Conservation (phyloP, 2,888 invertebrate genomes). For the Sarcophaga rosellei region DNA sequence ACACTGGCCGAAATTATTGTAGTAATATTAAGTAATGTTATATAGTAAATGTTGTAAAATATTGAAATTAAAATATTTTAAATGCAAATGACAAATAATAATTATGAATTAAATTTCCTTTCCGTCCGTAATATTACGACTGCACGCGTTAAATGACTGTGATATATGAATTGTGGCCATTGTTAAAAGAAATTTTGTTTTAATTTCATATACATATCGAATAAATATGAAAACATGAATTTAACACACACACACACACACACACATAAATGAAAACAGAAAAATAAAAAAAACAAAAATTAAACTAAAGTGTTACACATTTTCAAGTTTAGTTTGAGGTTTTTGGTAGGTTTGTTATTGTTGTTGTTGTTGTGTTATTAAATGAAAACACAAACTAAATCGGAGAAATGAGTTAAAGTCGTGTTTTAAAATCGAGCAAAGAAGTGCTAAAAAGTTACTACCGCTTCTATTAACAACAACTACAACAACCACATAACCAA, state of each 20-base stretch:
- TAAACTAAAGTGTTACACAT: slow-evolving; percentile 58
- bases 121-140: slow-evolving; percentile 52
- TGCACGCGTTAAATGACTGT: slow-evolving; percentile 55
- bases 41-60: not conserved
- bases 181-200: slow-evolving; percentile 66
- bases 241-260: slow-evolving; percentile 35
- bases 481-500: not conserved
- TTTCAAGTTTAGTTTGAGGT: slow-evolving; percentile 58
- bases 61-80: not conserved
- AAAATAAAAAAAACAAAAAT: no score
- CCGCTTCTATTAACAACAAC: slow-evolving; percentile 27
- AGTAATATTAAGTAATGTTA: no score
- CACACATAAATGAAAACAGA: slow-evolving; percentile 4
- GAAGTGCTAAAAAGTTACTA: slow-evolving; percentile 74
- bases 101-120: not conserved
- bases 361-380: slow-evolving; percentile 42
- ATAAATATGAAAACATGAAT: slow-evolving; percentile 48
- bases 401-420: slow-evolving; percentile 64
- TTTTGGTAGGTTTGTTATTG: not conserved
- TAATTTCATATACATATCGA: slow-evolving; percentile 59
- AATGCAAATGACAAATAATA: not conserved
- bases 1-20: no score
- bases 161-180: slow-evolving; percentile 48
- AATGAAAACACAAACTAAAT: slow-evolving; percentile 54
- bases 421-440: slow-evolving; percentile 73